phyloP scores from a whole-genome alignment of 2,797 vertebrate genomes.

The Phoebastria nigripes region DNA sequence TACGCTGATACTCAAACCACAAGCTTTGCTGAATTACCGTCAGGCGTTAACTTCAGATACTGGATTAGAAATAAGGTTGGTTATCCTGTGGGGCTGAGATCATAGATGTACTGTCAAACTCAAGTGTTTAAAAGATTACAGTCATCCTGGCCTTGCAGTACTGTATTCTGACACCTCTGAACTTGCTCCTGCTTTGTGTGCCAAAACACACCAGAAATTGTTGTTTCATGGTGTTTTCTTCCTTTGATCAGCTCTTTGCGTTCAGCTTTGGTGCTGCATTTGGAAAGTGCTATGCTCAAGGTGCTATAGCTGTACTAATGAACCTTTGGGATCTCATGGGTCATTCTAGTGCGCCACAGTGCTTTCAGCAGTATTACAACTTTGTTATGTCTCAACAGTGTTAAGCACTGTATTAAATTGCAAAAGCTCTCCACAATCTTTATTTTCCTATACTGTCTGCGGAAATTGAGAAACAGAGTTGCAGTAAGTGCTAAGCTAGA shows the following conservation, averaged over 20 bases:
- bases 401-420: neutral
- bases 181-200: neutral
- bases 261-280: neutral
- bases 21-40: neutral
- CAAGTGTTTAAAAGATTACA: neutral
- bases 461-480: neutral
- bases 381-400: neutral
- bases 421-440: neutral
- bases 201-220: neutral
- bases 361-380: neutral
- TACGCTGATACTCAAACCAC: neutral
- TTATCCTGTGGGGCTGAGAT: neutral
- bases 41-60: neutral
- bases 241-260: neutral
- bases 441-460: neutral
- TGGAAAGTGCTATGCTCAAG: neutral
- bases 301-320: neutral
- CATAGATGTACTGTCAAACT: neutral
- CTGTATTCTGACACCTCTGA: neutral
- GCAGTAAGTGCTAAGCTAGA: neutral
- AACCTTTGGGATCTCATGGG: accelerated
- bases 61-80: neutral
- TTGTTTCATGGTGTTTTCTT: neutral
- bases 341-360: too few species aligned
- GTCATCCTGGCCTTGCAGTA: neutral